phyloP scores from a whole-genome alignment of 2,888 invertebrate genomes.

The Theristus sp. region DNA sequence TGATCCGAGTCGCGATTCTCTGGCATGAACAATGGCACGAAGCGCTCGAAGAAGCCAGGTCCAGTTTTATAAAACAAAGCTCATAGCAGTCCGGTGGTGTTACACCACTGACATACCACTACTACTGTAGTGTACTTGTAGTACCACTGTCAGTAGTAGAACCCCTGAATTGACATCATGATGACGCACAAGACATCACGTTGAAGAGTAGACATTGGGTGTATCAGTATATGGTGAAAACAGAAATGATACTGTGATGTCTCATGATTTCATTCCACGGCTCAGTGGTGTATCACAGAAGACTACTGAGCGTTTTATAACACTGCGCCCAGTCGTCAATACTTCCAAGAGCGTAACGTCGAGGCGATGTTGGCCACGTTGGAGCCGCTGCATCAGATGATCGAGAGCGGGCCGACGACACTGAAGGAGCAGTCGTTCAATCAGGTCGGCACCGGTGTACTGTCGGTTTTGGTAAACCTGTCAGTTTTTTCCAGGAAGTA shows the following conservation, averaged over 20 bases:
- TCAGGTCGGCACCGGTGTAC: slow-evolving; percentile 39
- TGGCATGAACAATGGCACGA: slow-evolving; percentile 99
- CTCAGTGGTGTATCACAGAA: too few relatives aligned
- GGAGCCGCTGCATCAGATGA: slow-evolving; percentile 78
- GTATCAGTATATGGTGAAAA: too few relatives aligned
- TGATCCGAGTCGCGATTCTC: slow-evolving; percentile 87
- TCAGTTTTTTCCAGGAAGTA: too few relatives aligned
- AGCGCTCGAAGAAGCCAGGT: slow-evolving; percentile 47
- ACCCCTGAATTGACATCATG: too few relatives aligned
- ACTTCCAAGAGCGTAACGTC: slow-evolving; percentile 86
- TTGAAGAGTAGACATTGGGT: too few relatives aligned
- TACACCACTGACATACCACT: not conserved
- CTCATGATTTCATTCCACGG: too few relatives aligned
- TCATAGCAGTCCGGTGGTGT: slow-evolving; percentile 10
- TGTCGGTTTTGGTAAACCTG: too few relatives aligned
- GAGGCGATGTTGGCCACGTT: slow-evolving; percentile 88
- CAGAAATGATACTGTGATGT: too few relatives aligned
- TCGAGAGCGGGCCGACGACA: slow-evolving; percentile 82
- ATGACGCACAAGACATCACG: too few relatives aligned
- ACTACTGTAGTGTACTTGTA: not conserved
- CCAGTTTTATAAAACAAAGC: too few relatives aligned
- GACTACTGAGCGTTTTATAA: too few relatives aligned
- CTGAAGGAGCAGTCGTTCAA: slow-evolving; percentile 89
- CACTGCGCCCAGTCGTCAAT: too few relatives aligned
- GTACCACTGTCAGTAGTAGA: slow-evolving; percentile 32